Evolutionary conservation across 2,797 vertebrate genomes (phyloP).

Genomic region (Numenius phaeopus): DNA sequence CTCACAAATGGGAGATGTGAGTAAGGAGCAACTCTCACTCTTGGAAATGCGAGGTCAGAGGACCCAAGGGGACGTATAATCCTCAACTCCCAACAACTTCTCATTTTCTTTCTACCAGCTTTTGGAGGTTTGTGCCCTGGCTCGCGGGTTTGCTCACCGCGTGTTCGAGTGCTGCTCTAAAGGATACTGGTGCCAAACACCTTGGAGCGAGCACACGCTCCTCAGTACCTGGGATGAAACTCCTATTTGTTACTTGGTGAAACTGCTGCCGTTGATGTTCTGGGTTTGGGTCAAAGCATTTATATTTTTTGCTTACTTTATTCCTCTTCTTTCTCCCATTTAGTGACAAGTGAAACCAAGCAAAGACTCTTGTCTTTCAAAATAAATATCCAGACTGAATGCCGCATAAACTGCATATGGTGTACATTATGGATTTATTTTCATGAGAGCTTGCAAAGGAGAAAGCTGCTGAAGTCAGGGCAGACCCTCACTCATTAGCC

Average conservation of each 20-base stretch:
- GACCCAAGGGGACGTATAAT: neutral
- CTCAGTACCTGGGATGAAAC: neutral
- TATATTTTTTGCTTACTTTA: neutral
- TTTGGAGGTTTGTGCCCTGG: neutral
- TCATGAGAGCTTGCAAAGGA: neutral
- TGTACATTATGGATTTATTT: slow-evolving; percentile 9
- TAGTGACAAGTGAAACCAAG: neutral
- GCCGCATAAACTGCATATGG: neutral
- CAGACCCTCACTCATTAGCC: neutral
- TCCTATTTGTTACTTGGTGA: neutral
- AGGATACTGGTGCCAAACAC: neutral
- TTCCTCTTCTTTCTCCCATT: neutral
- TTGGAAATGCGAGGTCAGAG: neutral
- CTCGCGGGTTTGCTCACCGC: rapidly evolving
- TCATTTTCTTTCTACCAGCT: neutral
- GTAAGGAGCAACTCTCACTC: neutral
- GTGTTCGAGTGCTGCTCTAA: neutral
- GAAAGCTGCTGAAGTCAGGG: slow-evolving; percentile 20
- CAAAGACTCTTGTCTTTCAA: neutral
- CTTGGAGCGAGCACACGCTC: rapidly evolving
- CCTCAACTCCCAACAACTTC: neutral
- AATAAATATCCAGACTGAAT: neutral
- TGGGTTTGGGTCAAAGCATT: neutral
- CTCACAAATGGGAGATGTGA: neutral
- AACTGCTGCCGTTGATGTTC: neutral